Base-by-base conservation (phyloP, 2,113 vertebrate genomes). In the Carassius carassius region DNA sequence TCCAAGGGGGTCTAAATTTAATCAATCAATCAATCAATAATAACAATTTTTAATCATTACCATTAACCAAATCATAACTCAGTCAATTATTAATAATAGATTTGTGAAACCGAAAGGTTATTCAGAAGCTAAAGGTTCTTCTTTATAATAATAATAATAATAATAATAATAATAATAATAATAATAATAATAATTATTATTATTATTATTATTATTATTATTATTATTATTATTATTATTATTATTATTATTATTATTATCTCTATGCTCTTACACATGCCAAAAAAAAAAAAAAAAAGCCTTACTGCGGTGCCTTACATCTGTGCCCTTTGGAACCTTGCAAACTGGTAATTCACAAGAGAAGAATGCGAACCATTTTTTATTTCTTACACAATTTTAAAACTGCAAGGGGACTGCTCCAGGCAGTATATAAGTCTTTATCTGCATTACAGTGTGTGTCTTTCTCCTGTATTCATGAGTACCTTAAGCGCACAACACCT, bases 401-500 rank as follows among this genome's bases (percentile, higher is more conserved):
- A 92, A 92, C 92, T 85, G 85, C 80, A 86, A 94, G 89, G 89
- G 87, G 90, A 92, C 90, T 2, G 90, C 91, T 89, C 25, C 84
- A 91, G 91, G 91, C 90, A 82, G 84, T 85, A 88, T 85, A 88
- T 51, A 89, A 60, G 90, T 90, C 92, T 92, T 91, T 90, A 93
- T 94, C 90, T 90, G 86, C 90, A 87, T 91, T 86, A 90, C 89
- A 87, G 90, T 92, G 93, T 90, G 89, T 89, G 89, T 91, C 90
- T 87, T 87, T 90, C 87, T 80, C 84, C 82, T 83, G 78, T 87
- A 86, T 87, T 65, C 73, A 79, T 90, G 25, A 88, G 65, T 89
- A 92, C 89, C 90, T 89, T 90, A 91, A 92, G 93, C 89, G 87
- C 84, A 89, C 89, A 88, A 91, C 91, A 94, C 88, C 90, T 93